phyloP scores from a whole-genome alignment of 2,888 invertebrate genomes.

The Caenorhabditis panamensis region DNA sequence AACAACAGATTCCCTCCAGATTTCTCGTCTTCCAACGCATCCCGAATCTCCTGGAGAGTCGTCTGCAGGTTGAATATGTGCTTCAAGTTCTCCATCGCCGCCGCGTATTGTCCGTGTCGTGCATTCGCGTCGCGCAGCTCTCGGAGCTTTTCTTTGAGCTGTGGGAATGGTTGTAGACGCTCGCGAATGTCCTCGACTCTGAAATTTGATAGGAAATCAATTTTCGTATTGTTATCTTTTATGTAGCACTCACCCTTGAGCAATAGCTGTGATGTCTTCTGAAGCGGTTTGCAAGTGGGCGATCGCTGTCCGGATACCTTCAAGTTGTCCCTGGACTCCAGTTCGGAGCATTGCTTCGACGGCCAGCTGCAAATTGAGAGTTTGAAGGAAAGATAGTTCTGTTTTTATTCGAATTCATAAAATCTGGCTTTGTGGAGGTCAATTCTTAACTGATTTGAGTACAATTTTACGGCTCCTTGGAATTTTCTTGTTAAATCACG shows the following conservation, averaged over 20 bases:
- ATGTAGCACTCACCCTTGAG: conserved; percentile 85
- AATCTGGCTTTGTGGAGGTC: too few relatives aligned
- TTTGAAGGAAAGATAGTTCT: not conserved
- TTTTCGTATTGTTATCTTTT: too few relatives aligned
- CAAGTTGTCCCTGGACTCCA: conserved; percentile 97
- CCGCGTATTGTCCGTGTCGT: conserved; percentile 94
- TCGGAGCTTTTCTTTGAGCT: conserved; percentile 88
- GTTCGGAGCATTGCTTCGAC: conserved; percentile 96
- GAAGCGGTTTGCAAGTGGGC: conserved; percentile 91
- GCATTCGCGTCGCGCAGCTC: conserved; percentile 93
- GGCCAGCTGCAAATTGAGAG: conserved; percentile 86
- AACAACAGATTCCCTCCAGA: conserved; percentile 88
- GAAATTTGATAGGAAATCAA: too few relatives aligned
- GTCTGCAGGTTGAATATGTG: conserved; percentile 98
- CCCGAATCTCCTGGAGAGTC: conserved; percentile 92
- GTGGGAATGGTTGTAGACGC: conserved; percentile 88
- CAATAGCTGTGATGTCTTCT: conserved; percentile 87
- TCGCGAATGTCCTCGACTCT: conserved; percentile 89
- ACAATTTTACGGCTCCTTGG: too few relatives aligned
- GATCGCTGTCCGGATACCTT: conserved; percentile 94
- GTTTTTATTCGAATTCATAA: not conserved
- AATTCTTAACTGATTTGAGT: too few relatives aligned
- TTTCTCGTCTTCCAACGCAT: conserved; percentile 90
- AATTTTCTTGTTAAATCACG: too few relatives aligned
- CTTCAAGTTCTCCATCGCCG: conserved; percentile 96